Evolutionary conservation across 2,797 vertebrate genomes (phyloP).

Genomic region (Delichon dasypus): DNA sequence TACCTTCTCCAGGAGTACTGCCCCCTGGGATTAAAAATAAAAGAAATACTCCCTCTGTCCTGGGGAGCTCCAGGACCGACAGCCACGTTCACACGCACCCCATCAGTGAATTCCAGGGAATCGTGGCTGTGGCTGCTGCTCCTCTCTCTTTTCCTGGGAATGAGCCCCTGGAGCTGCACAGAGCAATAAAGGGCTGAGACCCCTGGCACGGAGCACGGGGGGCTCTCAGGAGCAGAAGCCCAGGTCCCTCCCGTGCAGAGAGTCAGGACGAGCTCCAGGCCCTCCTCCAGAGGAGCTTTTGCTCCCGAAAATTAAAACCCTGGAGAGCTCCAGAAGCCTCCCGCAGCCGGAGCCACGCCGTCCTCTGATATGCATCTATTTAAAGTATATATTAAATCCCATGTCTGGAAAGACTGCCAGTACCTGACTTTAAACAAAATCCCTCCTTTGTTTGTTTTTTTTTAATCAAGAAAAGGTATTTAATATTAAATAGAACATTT

Average conservation of each 20-base stretch:
- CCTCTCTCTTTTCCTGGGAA: rapidly evolving
- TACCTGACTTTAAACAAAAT: slow-evolving; percentile 58
- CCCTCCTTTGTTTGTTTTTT: not conserved
- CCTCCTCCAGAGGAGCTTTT: not conserved
- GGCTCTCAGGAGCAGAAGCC: not conserved
- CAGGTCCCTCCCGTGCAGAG: not conserved
- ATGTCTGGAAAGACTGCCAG: slow-evolving; percentile 63
- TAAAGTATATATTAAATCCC: slow-evolving; percentile 63
- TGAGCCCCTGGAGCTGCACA: not conserved
- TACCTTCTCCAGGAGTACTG: rapidly evolving
- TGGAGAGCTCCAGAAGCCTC: not conserved
- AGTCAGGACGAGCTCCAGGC: not conserved
- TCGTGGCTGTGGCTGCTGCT: not conserved
- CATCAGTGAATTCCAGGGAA: not conserved
- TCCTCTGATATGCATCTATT: slow-evolving; percentile 68
- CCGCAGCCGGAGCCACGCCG: not conserved
- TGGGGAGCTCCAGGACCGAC: not conserved
- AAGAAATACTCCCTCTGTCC: rapidly evolving
- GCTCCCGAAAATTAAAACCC: not conserved
- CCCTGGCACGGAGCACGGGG: not conserved
- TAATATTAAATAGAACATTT: slow-evolving; percentile 73
- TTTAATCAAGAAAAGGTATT: slow-evolving; percentile 68
- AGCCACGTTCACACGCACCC: not conserved
- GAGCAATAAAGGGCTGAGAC: not conserved
- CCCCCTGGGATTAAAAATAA: not conserved